These are phyloP conservation scores for Leucoraja erinaceus DNA, from an alignment of 2,113 vertebrate species.

Conservation along the genomic window DNA sequence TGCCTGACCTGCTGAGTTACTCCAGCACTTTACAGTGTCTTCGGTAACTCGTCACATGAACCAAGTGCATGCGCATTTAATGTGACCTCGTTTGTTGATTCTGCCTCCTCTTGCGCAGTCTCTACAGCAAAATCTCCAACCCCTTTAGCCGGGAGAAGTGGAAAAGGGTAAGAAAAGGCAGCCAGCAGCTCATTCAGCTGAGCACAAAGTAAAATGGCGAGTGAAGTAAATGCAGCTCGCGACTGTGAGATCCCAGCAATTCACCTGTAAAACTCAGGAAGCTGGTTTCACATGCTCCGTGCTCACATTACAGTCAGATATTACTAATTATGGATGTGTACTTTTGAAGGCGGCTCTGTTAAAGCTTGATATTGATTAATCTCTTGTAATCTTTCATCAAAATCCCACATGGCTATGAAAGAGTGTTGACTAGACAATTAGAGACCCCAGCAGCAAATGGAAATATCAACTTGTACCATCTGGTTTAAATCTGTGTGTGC, in stretches of 20 bases:
- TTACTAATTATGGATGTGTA: not conserved
- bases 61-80: not conserved
- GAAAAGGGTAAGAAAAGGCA: not conserved
- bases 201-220: not conserved
- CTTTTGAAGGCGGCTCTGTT: not conserved
- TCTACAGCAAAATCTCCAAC: not conserved
- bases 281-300: not conserved
- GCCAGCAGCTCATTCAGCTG: not conserved
- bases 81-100: not conserved
- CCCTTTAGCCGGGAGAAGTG: not conserved
- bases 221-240: not conserved
- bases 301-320: not conserved
- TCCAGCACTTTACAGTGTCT: too few species aligned
- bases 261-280: not conserved
- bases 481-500: not conserved
- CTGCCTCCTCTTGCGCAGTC: too few species aligned
- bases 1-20: too few species aligned
- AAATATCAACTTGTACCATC: not conserved
- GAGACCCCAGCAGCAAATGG: not conserved
- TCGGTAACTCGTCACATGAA: not conserved
- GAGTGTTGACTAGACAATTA: constrained; percentile 20
- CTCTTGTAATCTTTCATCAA: constrained; percentile 18
- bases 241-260: not conserved
- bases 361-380: constrained; percentile 21
- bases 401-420: not conserved